These are phyloP conservation scores for Berghia stephanieae DNA, from an alignment of 1,140 invertebrate genomes.

Conservation along the genomic window DNA sequence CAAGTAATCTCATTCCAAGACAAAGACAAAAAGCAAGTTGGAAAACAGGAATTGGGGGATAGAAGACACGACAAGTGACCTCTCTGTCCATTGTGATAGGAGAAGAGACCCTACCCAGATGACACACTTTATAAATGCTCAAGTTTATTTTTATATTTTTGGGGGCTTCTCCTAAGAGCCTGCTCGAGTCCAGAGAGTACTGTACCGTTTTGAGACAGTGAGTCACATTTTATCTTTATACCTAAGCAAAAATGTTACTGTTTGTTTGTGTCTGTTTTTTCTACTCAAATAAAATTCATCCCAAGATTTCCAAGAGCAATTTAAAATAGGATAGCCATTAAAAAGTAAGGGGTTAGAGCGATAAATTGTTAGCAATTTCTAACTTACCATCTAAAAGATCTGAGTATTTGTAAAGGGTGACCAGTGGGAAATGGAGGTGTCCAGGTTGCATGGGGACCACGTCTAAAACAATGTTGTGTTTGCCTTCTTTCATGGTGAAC, in stretches of 20 bases:
- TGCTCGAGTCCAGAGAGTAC: no score
- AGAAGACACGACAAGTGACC: no score
- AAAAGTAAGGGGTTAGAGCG: neutral
- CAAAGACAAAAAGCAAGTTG: no score
- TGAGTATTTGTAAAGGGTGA: conserved; percentile 88
- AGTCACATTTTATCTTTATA: neutral
- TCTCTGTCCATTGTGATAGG: no score
- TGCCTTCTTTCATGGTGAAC: conserved; percentile 79
- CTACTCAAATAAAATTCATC: no score
- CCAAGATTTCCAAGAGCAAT: conserved; percentile 5
- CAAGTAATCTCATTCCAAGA: no score
- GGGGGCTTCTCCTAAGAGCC: no score
- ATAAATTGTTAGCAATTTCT: neutral
- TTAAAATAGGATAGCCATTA: neutral
- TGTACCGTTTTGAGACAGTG: no score
- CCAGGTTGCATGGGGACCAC: conserved; percentile 91
- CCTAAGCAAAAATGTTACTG: neutral
- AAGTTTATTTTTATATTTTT: no score
- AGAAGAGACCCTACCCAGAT: no score
- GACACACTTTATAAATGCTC: no score
- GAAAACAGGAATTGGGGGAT: no score
- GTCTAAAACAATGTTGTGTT: conserved; percentile 82
- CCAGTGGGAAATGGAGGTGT: conserved; percentile 85
- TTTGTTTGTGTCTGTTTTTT: neutral
- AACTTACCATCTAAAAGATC: neutral